Evolutionary conservation across 2,797 vertebrate genomes (phyloP).

Genomic region (Sebastes kiyomatsui): DNA sequence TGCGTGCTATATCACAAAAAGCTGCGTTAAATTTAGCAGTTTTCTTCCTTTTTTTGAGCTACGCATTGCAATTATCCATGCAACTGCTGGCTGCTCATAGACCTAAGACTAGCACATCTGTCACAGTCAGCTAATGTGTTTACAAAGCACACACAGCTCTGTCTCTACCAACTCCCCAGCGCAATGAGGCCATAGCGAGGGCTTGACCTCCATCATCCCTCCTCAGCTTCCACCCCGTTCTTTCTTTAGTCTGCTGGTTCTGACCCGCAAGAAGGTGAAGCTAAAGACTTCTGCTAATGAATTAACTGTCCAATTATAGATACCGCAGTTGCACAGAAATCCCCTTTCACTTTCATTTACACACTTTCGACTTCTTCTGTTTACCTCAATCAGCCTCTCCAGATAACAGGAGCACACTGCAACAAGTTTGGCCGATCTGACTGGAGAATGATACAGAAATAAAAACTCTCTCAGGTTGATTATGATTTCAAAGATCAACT

Average conservation of each 20-base stretch:
- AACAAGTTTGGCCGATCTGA: conserved; percentile 15
- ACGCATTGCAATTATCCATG: conserved; percentile 2
- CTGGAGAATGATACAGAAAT: background rate
- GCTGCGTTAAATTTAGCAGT: background rate
- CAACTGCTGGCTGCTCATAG: conserved; percentile 20
- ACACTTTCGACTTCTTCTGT: conserved; percentile 4
- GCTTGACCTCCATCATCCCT: conserved; percentile 37
- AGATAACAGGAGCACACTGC: conserved; percentile 18
- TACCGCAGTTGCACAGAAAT: conserved; percentile 15
- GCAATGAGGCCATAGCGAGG: conserved; percentile 32
- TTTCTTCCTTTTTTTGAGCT: background rate
- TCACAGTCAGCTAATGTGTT: conserved; percentile 59
- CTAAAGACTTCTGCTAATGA: conserved; percentile 47
- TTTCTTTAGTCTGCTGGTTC: conserved; percentile 8
- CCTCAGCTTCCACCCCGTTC: conserved; percentile 10
- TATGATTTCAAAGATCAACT: background rate
- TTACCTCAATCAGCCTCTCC: conserved; percentile 13
- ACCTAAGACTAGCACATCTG: conserved; percentile 29
- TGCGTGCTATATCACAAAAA: background rate
- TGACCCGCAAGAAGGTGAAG: conserved; percentile 24
- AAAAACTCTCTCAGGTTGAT: background rate
- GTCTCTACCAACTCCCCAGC: conserved; percentile 30
- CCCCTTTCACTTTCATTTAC: conserved; percentile 20
- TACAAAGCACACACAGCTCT: conserved; percentile 23
- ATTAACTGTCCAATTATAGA: conserved; percentile 61